Evolutionary conservation across 2,888 invertebrate genomes (phyloP).

Genomic region (Netelia fuscicornis): DNA sequence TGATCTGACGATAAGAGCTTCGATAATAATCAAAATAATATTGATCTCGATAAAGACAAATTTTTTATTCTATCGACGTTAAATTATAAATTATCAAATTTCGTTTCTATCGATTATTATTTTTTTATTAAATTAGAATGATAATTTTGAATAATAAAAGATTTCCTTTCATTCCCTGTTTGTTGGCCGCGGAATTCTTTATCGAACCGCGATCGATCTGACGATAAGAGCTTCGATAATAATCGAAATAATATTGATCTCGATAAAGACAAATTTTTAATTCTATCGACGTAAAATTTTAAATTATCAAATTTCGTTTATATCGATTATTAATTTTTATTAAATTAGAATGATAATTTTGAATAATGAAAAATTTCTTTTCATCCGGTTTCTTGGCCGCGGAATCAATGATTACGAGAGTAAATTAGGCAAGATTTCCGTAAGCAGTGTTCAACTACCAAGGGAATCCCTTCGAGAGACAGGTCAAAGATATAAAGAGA

Average conservation of each 20-base stretch:
- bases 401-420: neutral
- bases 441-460: neutral
- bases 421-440: neutral
- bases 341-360: too few species aligned
- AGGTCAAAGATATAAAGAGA: neutral
- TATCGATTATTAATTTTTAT: too few species aligned
- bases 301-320: too few species aligned
- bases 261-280: neutral
- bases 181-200: too few species aligned
- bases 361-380: too few species aligned
- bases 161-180: too few species aligned
- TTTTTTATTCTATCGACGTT: neutral
- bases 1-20: neutral
- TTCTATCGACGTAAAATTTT: neutral
- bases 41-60: neutral
- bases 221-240: neutral
- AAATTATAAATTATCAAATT: too few species aligned
- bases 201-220: neutral
- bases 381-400: too few species aligned
- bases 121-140: too few species aligned
- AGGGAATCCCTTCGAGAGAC: neutral
- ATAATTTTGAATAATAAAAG: too few species aligned
- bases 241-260: neutral
- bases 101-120: too few species aligned
- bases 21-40: too few species aligned